A percentile compares a stretch with the other conserved stretches of the same genome.
Evolutionary conservation across 2,797 vertebrate species (phyloP).

Genomic region (Amphiprion clarkii): DNA sequence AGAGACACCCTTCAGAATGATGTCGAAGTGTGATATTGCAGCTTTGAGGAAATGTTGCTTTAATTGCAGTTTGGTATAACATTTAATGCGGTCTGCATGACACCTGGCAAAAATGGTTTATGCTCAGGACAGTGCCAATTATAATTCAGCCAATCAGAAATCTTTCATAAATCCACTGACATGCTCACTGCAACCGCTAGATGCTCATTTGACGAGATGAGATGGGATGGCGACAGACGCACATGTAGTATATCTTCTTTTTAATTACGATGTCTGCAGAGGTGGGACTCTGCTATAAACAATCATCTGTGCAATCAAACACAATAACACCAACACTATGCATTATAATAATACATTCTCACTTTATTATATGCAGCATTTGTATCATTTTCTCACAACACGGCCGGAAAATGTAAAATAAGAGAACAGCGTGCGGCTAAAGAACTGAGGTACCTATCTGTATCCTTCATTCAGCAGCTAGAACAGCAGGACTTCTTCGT

Average conservation of each 20-base stretch:
- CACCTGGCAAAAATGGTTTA: conserved; percentile 85
- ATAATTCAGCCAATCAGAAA: conserved; percentile 83
- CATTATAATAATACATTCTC: conserved; percentile 58
- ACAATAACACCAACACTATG: conserved; percentile 69
- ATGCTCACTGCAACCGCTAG: conserved; percentile 74
- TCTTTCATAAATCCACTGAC: conserved; percentile 79
- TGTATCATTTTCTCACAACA: conserved; percentile 37
- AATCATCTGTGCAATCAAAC: conserved; percentile 85
- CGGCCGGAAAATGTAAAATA: conserved; percentile 35
- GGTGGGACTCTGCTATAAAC: conserved; percentile 83
- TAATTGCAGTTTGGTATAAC: conserved; percentile 82
- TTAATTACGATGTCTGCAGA: conserved; percentile 88
- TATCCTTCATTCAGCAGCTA: conserved; percentile 32
- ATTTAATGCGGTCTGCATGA: conserved; percentile 78
- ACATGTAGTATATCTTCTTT: conserved; percentile 79
- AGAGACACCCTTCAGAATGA: conserved; percentile 66
- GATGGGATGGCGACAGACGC: conserved; percentile 79
- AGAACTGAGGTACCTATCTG: conserved; percentile 4
- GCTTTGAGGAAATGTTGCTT: conserved; percentile 77
- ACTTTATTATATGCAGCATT: conserved; percentile 47
- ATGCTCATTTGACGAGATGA: conserved; percentile 82
- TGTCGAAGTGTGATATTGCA: conserved; percentile 70
- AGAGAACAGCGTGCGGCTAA: not conserved
- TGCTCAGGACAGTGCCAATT: conserved; percentile 82
- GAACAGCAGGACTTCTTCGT: conserved; percentile 14